Evolutionary conservation across 2,888 invertebrate genomes (phyloP).

Genomic region (Dolichomitus sp.): DNA sequence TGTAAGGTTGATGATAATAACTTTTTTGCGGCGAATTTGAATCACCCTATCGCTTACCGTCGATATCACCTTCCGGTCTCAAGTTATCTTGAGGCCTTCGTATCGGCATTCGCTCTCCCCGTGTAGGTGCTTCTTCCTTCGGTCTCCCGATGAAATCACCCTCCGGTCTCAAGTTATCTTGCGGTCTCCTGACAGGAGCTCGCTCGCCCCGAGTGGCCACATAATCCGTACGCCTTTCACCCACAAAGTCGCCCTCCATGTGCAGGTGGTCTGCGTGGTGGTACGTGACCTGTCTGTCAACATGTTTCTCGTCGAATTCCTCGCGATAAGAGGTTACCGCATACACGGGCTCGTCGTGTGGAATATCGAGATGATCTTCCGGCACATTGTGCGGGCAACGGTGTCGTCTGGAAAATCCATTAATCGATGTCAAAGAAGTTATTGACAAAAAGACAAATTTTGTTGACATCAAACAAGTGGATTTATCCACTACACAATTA

Average conservation of each 20-base stretch:
- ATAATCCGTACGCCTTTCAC: conserved; percentile 87
- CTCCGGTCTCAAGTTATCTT: conserved; percentile 86
- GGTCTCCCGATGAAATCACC: conserved; percentile 85
- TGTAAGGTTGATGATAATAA: not conserved
- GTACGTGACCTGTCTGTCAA: conserved; percentile 88
- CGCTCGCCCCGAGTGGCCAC: conserved; percentile 86
- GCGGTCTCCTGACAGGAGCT: conserved; percentile 84
- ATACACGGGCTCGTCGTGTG: conserved; percentile 77
- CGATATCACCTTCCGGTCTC: conserved; percentile 79
- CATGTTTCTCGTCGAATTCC: conserved; percentile 90
- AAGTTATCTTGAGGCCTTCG: conserved; percentile 86
- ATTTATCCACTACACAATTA: too few relatives aligned
- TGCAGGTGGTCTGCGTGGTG: conserved; percentile 91
- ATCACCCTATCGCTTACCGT: conserved; percentile 60
- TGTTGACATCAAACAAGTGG: too few relatives aligned
- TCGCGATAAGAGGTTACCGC: conserved; percentile 89
- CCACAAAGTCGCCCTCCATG: conserved; percentile 90
- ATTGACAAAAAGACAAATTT: not conserved
- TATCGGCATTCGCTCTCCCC: conserved; percentile 84
- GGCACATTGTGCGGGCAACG: conserved; percentile 91
- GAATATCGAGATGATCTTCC: conserved; percentile 81
- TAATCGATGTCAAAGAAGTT: not conserved
- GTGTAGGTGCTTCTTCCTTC: conserved; percentile 86
- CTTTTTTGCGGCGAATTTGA: not conserved
- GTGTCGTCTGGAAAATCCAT: conserved; percentile 90